A percentile compares a stretch with the other conserved stretches of the same genome.
Evolutionary conservation across 2,113 vertebrate genomes (phyloP).

Genomic region (Chaetodon trifascialis): DNA sequence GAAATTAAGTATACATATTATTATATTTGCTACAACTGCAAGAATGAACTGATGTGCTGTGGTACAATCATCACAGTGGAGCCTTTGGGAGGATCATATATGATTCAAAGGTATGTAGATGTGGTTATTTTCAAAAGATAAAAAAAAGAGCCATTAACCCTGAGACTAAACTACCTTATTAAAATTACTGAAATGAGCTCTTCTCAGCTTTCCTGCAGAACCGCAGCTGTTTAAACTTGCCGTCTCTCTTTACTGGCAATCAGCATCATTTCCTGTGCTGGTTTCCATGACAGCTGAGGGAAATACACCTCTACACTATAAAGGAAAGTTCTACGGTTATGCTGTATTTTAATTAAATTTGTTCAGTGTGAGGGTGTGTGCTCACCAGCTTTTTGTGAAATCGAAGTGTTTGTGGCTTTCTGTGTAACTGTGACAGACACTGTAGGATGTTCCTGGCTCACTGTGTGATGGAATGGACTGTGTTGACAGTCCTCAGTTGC

Average conservation of each 20-base stretch:
- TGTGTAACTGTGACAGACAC: constrained; percentile 7
- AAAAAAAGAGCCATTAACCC: fast-evolving
- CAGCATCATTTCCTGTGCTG: constrained; percentile 65
- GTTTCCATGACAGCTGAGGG: constrained; percentile 61
- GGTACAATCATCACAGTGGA: not conserved
- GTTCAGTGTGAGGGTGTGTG: constrained; percentile 8
- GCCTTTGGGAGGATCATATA: not conserved
- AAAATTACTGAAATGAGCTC: not conserved
- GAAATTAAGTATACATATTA: not conserved
- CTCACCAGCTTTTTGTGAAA: not conserved
- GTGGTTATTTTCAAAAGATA: no score
- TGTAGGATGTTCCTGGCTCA: constrained; percentile 50
- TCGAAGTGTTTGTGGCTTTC: not conserved
- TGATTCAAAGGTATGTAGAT: not conserved
- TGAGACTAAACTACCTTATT: not conserved
- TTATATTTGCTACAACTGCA: not conserved
- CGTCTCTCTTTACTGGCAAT: constrained; percentile 53
- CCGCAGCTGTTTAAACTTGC: not conserved
- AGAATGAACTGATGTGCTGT: not conserved
- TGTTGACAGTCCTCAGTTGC: constrained; percentile 43
- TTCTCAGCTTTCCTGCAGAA: constrained; percentile 41
- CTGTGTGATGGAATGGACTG: constrained; percentile 29
- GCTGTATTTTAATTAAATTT: constrained; percentile 29
- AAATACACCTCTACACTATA: constrained; percentile 22
- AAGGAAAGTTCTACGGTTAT: constrained; percentile 44